Conservation (phyloP, 2,797 vertebrate genomes). For the Alauda arvensis region DNA sequence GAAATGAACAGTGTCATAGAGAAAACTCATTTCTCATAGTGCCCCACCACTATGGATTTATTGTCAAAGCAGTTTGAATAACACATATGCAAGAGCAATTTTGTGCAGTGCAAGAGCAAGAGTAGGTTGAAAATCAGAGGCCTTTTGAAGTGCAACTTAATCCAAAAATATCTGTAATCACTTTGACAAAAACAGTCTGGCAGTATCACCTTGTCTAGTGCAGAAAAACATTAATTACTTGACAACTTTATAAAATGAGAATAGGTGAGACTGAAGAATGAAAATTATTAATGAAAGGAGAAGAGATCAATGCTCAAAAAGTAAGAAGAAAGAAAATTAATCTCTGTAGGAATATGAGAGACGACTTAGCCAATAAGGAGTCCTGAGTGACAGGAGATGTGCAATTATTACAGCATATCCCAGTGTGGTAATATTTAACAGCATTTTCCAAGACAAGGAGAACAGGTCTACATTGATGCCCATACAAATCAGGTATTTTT, state of each 20-base stretch:
- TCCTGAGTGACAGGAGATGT: neutral
- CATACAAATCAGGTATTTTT: neutral
- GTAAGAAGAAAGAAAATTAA: neutral
- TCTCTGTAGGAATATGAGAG: neutral
- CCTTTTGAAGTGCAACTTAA: neutral
- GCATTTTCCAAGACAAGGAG: neutral
- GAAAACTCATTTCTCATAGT: neutral
- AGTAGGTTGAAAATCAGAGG: neutral
- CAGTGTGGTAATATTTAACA: neutral
- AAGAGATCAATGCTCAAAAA: neutral
- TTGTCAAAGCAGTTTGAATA: neutral
- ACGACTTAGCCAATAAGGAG: neutral
- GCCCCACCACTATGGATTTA: neutral
- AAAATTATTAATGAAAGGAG: neutral
- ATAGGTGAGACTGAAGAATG: neutral
- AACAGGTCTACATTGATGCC: neutral
- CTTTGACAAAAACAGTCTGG: neutral
- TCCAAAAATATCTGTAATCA: constrained; percentile 20
- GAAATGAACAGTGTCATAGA: neutral
- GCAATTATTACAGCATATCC: neutral
- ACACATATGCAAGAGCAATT: neutral
- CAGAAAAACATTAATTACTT: neutral
- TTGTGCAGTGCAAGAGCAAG: neutral
- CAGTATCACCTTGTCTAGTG: neutral
- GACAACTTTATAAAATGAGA: neutral